Evolutionary conservation across 2,797 vertebrate species (phyloP).

Genomic region (Melanogrammus aeglefinus): DNA sequence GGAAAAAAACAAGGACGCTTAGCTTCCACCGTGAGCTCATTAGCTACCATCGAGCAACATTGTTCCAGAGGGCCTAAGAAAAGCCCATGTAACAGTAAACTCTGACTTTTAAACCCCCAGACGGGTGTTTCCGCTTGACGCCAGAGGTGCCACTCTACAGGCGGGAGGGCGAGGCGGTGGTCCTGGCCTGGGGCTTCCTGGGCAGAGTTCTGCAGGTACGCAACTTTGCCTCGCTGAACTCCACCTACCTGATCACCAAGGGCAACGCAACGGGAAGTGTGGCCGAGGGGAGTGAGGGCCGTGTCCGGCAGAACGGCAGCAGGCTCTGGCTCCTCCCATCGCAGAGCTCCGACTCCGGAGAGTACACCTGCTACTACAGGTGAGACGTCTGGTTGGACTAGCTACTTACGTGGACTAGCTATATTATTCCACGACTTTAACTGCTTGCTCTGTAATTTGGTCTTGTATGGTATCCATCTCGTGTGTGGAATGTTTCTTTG

Average conservation of each 20-base stretch:
- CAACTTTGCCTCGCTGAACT: constrained; percentile 33
- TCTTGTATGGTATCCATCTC: too few species aligned
- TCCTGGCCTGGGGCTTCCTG: constrained; percentile 72
- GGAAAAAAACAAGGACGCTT: too few species aligned
- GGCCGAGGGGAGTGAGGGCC: constrained; percentile 52
- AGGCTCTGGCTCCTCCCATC: constrained; percentile 84
- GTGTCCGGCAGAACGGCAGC: constrained; percentile 48
- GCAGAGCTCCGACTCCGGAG: constrained; percentile 75
- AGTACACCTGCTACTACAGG: constrained; percentile 83
- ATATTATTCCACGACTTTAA: too few species aligned
- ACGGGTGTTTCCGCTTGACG: constrained; percentile 45
- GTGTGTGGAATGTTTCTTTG: background rate
- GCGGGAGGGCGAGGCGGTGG: constrained; percentile 76
- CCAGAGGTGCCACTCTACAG: constrained; percentile 45
- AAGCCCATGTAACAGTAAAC: too few species aligned
- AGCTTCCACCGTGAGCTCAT: background rate
- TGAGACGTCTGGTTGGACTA: constrained; percentile 37
- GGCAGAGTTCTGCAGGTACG: constrained; percentile 24
- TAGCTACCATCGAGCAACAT: background rate
- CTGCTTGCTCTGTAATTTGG: too few species aligned
- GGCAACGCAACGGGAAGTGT: constrained; percentile 25
- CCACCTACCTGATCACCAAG: constrained; percentile 49
- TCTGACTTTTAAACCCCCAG: constrained; percentile 32
- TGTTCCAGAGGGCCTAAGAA: too few species aligned
- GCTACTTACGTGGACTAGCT: constrained; percentile 46